Conservation (phyloP, 2,888 invertebrate genomes). For the Agonopterix alstromeriana region DNA sequence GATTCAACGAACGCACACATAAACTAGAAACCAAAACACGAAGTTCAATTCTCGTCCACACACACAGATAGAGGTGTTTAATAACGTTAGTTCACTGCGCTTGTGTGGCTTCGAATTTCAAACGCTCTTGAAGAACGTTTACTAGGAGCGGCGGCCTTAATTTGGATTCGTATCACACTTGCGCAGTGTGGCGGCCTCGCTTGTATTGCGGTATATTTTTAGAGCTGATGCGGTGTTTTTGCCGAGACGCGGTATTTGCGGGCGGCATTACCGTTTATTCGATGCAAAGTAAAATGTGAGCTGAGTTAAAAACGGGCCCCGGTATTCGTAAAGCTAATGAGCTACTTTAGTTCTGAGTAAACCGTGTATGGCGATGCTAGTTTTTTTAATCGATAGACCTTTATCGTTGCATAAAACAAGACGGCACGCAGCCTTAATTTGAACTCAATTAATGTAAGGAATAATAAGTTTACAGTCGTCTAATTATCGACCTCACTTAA, state of each 20-base stretch:
- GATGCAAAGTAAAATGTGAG: slow-evolving; percentile 28
- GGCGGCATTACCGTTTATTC: slow-evolving; percentile 32
- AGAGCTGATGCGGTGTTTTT: slow-evolving; percentile 69
- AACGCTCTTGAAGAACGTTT: slow-evolving; percentile 18
- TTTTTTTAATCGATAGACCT: slow-evolving; percentile 28
- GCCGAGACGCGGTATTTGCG: slow-evolving; percentile 35
- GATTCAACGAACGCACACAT: slow-evolving; percentile 12
- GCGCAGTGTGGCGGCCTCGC: slow-evolving; percentile 28
- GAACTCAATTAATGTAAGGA: slow-evolving; percentile 4
- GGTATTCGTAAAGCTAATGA: slow-evolving; percentile 23
- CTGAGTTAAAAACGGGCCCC: slow-evolving; percentile 7
- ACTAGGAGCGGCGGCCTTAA: slow-evolving; percentile 50
- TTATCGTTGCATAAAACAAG: slow-evolving; percentile 7
- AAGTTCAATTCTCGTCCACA: slow-evolving; percentile 18
- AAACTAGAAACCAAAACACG: slow-evolving; percentile 16
- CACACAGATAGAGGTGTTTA: slow-evolving; percentile 11
- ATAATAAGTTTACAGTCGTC: background rate
- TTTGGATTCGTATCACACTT: slow-evolving; percentile 36
- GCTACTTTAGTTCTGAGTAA: slow-evolving; percentile 22
- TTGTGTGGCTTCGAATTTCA: slow-evolving; percentile 33
- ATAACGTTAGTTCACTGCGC: slow-evolving; percentile 1
- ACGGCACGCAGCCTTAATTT: slow-evolving; percentile 8
- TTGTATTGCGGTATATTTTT: slow-evolving; percentile 52
- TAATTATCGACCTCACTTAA: too few relatives aligned
- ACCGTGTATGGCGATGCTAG: slow-evolving; percentile 27